Evolutionary conservation across 2,113 vertebrate genomes (phyloP), one percentile per base, ranked within the genome.

Genomic region (Eurypyga helias): DNA sequence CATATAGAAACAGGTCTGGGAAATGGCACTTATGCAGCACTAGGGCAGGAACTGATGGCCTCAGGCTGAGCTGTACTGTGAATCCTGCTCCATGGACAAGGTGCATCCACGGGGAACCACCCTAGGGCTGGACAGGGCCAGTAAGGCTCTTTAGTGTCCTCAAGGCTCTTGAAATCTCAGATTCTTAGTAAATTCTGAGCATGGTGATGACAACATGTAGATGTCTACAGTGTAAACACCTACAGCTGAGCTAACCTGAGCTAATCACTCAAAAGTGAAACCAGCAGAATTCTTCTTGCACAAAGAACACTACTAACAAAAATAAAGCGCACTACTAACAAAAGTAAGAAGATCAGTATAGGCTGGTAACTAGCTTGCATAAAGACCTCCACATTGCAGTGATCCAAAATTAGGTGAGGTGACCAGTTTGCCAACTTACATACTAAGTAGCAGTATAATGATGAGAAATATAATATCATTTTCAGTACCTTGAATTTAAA

Each of bases 321-420:
- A 11, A n/a, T 84, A 83, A 95, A 83, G 49, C 13, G 54, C n/a
- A 49, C 9, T 41, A 84, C 17, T 70, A 54, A 46, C 60, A 64
- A 67, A 78, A 11, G n/a, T 75, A 62, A 87, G 34, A 73, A 54
- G 72, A 11, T 75, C 43, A 54, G 9, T 87, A 45, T 31, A 75
- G 46, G 6, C 17, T 73, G 24, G 3, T 45, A 52, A 38, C 29
- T 86, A 72, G 21, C 26, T 92, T 77, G 45, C 46, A 54, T 69
- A 70, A 87, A 87, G 28, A 49, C 38, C 14, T 76, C 36, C 31
- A 54, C 0, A 11, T 60, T 78, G 55, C 72, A 73, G 31, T 41
- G 25, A 78, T 78, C n/a, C 55, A 89, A 87, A 91, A 93, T 87
- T 26, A 78, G 13, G n/a, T 70, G 51, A 89, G 45, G 36, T 89